Conservation (phyloP, 2,888 invertebrate genomes). For the Cheilosia vulpina region DNA sequence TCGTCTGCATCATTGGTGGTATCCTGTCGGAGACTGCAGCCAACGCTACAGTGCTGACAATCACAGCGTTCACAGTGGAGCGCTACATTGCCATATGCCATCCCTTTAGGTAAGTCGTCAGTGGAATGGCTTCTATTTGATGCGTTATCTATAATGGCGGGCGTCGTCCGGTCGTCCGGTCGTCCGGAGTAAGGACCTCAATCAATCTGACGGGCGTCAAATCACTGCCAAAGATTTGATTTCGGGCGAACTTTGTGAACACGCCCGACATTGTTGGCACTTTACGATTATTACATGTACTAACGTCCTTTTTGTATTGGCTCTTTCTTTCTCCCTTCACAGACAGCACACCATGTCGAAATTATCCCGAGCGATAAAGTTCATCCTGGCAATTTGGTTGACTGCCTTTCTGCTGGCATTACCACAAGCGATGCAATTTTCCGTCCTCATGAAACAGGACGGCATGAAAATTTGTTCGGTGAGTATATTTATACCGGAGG, state of each 20-base stretch:
- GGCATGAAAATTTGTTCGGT: conserved; percentile 82
- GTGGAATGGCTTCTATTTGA: conserved; percentile 4
- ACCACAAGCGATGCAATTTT: conserved; percentile 87
- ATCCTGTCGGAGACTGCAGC: conserved; percentile 94
- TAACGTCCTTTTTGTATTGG: conserved; percentile 30
- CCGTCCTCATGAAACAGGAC: conserved; percentile 79
- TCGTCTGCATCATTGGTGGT: conserved; percentile 89
- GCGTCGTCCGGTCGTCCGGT: background rate
- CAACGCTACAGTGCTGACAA: conserved; percentile 93
- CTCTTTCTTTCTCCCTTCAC: conserved; percentile 52
- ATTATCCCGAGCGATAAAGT: conserved; percentile 91
- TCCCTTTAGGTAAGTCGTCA: conserved; percentile 86
- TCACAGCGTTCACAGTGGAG: conserved; percentile 95
- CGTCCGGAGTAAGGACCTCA: conserved; percentile 43
- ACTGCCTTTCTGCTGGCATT: conserved; percentile 89
- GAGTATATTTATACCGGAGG: conserved; percentile 74
- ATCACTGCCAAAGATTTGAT: background rate
- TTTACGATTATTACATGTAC: conserved; percentile 54
- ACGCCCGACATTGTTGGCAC: conserved; percentile 30
- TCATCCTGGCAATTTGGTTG: conserved; percentile 92
- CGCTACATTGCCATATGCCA: conserved; percentile 94
- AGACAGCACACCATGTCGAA: conserved; percentile 92
- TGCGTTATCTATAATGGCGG: too few species aligned
- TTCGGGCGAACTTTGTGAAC: conserved; percentile 4
- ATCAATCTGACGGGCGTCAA: conserved; percentile 52